Base-by-base conservation (phyloP, 2,888 invertebrate genomes). In the Seladonia tumulorum region DNA sequence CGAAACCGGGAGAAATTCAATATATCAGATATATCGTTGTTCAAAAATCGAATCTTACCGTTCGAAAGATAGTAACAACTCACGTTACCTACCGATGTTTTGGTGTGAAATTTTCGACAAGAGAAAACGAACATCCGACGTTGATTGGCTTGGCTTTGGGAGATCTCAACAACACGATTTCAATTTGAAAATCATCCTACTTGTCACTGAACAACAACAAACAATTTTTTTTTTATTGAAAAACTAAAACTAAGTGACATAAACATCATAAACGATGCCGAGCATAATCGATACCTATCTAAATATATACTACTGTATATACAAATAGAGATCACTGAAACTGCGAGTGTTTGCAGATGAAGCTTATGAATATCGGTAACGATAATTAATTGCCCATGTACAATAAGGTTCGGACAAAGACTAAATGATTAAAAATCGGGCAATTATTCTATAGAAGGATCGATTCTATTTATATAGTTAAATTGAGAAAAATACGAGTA, bases 131-230 rank as follows among this genome's bases (percentile, higher is more conserved):
- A 29, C n/a, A n/a, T n/a, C 45, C 1, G 22, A 49, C 14, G 47
- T 49, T 29, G 7, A 49, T n/a, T n/a, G 22, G 42, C 42, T 71
- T 12, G 22, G n/a, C 29, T 72, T 12, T 10, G n/a, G n/a, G 5
- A 29, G 45, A 45, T 22, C 1, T 60, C 60, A 45, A 47, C n/a
- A 10, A 35, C 22, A 45, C 5, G n/a, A 39, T 72, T 72, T 72
- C 57, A 60, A 60, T 72, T 79, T n/a, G 22, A 79, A 72, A 60
- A 5, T 29, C 63, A 63, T 47, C 29, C 42, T 72, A n/a, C n/a
- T 35, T 47, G 47, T n/a, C 7, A 47, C 35, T 16, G 35, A 35
- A 63, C 8, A 35, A 60, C n/a, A 22, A 18, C n/a, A 72, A 72
- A 72, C 72, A 79, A 79, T 72, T 45, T 60, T 35, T 18, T n/a